Percentiles rank a stretch among this genome's conserved stretches.
Conservation (phyloP, 2,888 invertebrate genomes). For the Drosophila colorata region DNA sequence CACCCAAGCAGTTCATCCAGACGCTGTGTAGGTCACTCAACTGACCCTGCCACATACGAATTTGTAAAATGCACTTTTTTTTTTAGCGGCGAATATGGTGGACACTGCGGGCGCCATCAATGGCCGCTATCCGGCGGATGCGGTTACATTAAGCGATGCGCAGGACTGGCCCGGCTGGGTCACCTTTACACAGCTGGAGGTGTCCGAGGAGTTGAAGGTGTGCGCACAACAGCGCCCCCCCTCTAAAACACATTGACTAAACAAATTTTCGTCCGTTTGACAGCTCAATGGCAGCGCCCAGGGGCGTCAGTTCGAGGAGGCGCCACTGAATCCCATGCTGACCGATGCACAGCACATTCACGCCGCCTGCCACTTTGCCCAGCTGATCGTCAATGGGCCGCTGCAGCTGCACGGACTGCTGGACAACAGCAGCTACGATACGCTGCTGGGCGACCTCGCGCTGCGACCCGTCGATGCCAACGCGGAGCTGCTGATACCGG, state of each 20-base stretch:
- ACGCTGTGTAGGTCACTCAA: slow-evolving; percentile 77
- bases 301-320: slow-evolving; percentile 84
- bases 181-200: slow-evolving; percentile 86
- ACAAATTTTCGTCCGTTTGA: background rate
- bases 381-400: slow-evolving; percentile 86
- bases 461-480: slow-evolving; percentile 84
- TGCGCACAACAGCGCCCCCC: background rate
- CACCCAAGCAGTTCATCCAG: slow-evolving; percentile 85
- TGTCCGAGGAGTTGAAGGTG: slow-evolving; percentile 86
- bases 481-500: slow-evolving; percentile 83
- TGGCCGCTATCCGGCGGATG: slow-evolving; percentile 85
- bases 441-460: slow-evolving; percentile 85
- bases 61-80: background rate
- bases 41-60: background rate
- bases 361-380: slow-evolving; percentile 85
- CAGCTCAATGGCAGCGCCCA: slow-evolving; percentile 86
- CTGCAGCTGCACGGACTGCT: slow-evolving; percentile 85
- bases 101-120: slow-evolving; percentile 85
- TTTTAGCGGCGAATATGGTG: slow-evolving; percentile 80
- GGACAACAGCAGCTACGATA: slow-evolving; percentile 84
- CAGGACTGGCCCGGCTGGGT: slow-evolving; percentile 85
- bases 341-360: slow-evolving; percentile 84
- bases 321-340: slow-evolving; percentile 86
- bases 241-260: background rate
- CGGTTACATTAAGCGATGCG: slow-evolving; percentile 85